A percentile compares a stretch with the other conserved stretches of the same genome.
phyloP scores from a whole-genome alignment of 2,888 invertebrate genomes.

The Eilema griseolum region DNA sequence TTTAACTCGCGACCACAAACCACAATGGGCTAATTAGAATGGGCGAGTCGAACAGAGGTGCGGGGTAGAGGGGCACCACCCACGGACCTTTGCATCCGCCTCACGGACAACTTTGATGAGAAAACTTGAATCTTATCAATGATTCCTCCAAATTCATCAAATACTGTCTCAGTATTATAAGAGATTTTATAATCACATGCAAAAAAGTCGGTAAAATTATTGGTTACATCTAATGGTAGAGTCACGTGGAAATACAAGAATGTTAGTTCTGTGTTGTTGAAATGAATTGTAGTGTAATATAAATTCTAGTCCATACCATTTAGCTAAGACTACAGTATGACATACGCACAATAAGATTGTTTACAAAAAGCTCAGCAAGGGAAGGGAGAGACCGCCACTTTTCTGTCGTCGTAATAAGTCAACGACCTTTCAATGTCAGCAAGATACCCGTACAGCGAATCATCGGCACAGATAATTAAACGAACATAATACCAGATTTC shows the following conservation, averaged over 20 bases:
- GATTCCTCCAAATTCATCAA: slow-evolving; percentile 49
- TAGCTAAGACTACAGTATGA: slow-evolving; percentile 36
- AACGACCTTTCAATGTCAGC: slow-evolving; percentile 84
- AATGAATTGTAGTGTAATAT: slow-evolving; percentile 15
- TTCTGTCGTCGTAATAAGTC: slow-evolving; percentile 71
- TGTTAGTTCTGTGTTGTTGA: neutral
- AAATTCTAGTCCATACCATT: slow-evolving; percentile 13
- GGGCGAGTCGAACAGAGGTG: slow-evolving; percentile 74
- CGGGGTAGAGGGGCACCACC: slow-evolving; percentile 77
- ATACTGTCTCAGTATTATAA: slow-evolving; percentile 5
- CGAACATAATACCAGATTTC: slow-evolving; percentile 61
- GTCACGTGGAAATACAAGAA: neutral
- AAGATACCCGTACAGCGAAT: slow-evolving; percentile 68
- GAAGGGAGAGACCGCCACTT: slow-evolving; percentile 70
- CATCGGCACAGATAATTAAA: slow-evolving; percentile 69
- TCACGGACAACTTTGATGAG: slow-evolving; percentile 75
- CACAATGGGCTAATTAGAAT: slow-evolving; percentile 87
- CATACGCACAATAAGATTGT: slow-evolving; percentile 40
- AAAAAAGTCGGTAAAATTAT: neutral
- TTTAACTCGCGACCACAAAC: slow-evolving; percentile 82
- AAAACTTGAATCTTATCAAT: slow-evolving; percentile 71
- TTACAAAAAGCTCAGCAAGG: slow-evolving; percentile 58
- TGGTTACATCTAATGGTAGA: neutral
- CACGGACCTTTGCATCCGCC: slow-evolving; percentile 84
- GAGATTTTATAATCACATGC: neutral